Evolutionary conservation across 2,888 invertebrate genomes (phyloP).

Genomic region (Drosophila melanosoma): DNA sequence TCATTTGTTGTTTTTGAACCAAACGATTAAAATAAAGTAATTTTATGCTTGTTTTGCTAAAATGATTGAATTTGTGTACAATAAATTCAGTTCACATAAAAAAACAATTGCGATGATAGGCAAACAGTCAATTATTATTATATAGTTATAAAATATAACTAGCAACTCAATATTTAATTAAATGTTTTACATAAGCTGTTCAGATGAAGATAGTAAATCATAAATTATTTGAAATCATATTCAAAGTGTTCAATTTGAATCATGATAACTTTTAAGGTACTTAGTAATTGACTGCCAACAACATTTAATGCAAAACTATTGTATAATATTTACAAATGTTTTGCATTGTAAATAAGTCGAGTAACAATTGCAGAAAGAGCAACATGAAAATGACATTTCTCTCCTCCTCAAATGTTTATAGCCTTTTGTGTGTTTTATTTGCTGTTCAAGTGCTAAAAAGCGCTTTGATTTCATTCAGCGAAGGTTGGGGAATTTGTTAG

Average conservation of each 20-base stretch:
- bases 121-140: background rate
- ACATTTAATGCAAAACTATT: slow-evolving; percentile 69
- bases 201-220: background rate
- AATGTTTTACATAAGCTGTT: background rate
- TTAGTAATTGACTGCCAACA: slow-evolving; percentile 7
- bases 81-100: background rate
- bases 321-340: slow-evolving; percentile 76
- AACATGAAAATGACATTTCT: slow-evolving; percentile 73
- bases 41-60: background rate
- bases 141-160: background rate
- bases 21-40: background rate
- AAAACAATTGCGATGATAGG: background rate
- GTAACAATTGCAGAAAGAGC: slow-evolving; percentile 22
- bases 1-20: background rate
- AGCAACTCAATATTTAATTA: background rate
- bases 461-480: slow-evolving; percentile 63
- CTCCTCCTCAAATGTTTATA: slow-evolving; percentile 11
- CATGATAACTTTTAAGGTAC: background rate
- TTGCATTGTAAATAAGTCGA: slow-evolving; percentile 52
- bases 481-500: slow-evolving; percentile 4
- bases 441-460: slow-evolving; percentile 70
- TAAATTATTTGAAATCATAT: background rate
- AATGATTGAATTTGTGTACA: background rate
- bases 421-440: slow-evolving; percentile 12
- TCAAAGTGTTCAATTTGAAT: background rate